phyloP scores from a whole-genome alignment of 2,888 invertebrate genomes.

The Amaurobius ferox region DNA sequence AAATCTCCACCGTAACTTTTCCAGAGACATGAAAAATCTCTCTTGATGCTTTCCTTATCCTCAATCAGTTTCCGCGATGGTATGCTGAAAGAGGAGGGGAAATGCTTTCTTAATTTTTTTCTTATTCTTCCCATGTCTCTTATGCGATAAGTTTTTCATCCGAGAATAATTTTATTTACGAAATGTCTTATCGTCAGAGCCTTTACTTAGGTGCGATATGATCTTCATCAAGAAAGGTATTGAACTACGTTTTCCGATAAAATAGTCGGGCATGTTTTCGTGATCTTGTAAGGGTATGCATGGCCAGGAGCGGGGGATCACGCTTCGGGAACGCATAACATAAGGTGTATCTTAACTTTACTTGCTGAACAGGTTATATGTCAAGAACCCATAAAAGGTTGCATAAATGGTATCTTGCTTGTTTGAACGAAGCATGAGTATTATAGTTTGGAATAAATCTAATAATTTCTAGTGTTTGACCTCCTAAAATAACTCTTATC shows the following conservation, averaged over 20 bases:
- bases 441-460: background rate
- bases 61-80: constrained; percentile 2
- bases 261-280: constrained; percentile 11
- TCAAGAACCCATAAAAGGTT: constrained; percentile 7
- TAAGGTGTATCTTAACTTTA: background rate
- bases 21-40: too few relatives aligned
- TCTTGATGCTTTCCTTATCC: background rate
- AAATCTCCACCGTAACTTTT: too few relatives aligned
- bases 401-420: background rate
- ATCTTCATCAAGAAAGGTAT: background rate
- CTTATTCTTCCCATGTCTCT: background rate
- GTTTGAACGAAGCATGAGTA: background rate
- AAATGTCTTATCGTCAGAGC: background rate
- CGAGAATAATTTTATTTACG: background rate
- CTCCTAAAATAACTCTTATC: background rate
- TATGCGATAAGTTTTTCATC: background rate
- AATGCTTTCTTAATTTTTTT: background rate
- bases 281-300: constrained; percentile 3
- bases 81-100: background rate
- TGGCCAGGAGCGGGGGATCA: background rate
- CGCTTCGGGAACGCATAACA: background rate
- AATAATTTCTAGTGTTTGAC: background rate
- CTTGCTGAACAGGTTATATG: constrained; percentile 10
- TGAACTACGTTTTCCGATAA: constrained; percentile 18
- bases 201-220: constrained; percentile 6